Percentiles rank a stretch among this genome's conserved stretches.
phyloP scores from a whole-genome alignment of 2,113 vertebrate genomes.

The Romanogobio albipinnatus region DNA sequence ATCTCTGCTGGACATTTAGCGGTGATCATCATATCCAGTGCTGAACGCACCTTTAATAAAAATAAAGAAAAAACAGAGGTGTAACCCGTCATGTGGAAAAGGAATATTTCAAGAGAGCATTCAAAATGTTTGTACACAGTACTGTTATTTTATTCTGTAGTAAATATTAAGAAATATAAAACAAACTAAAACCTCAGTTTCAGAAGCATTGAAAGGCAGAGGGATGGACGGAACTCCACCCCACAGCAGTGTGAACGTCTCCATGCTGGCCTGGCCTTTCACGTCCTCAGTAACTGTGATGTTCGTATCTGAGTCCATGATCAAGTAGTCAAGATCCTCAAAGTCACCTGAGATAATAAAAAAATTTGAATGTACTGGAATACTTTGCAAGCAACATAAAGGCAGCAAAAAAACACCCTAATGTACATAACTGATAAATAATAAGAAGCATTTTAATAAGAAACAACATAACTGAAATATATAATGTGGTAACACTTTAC shows the following conservation, averaged over 20 bases:
- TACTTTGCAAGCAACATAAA: background rate
- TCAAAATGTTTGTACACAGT: background rate
- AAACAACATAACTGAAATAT: background rate
- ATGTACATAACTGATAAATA: background rate
- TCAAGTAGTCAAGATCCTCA: conserved; percentile 70
- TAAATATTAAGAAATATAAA: background rate
- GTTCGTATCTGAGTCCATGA: conserved; percentile 67
- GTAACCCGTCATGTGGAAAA: background rate
- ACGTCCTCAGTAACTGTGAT: conserved; percentile 75
- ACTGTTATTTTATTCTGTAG: background rate
- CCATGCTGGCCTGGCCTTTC: conserved; percentile 77
- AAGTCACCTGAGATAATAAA: conserved; percentile 78
- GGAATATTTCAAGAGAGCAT: background rate
- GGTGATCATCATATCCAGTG: conserved; percentile 73
- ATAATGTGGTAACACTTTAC: background rate
- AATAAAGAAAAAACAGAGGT: background rate
- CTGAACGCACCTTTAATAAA: conserved; percentile 74
- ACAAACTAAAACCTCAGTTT: conserved; percentile 70
- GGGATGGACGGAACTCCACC: conserved; percentile 76
- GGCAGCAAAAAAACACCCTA: too few species aligned
- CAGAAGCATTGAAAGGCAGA: conserved; percentile 71
- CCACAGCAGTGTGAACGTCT: conserved; percentile 82
- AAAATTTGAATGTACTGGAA: background rate
- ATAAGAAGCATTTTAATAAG: background rate
- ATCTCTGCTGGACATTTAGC: conserved; percentile 77